Evolutionary conservation across 1,140 invertebrate species (phyloP).

Genomic region (Bombus vancouverensis): DNA sequence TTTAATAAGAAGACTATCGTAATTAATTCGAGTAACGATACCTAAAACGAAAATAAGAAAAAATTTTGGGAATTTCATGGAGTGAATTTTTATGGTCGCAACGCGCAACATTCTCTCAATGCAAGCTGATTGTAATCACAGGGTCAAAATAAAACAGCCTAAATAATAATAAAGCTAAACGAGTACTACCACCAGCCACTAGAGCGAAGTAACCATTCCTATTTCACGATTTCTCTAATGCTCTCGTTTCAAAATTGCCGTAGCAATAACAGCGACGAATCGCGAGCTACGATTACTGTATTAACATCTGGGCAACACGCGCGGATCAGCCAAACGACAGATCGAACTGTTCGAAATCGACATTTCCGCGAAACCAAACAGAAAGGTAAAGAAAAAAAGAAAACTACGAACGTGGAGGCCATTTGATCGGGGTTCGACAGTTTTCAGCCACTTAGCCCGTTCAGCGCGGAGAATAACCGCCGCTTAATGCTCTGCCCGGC

Average conservation of each 20-base stretch:
- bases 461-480: neutral
- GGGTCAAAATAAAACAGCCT: neutral
- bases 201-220: neutral
- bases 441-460: slow-evolving; percentile 29
- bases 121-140: neutral
- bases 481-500: slow-evolving; percentile 21
- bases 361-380: neutral
- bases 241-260: neutral
- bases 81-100: neutral
- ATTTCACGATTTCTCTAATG: neutral
- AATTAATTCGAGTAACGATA: neutral
- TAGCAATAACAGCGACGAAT: neutral
- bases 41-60: neutral
- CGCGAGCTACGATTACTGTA: neutral
- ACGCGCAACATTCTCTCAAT: neutral
- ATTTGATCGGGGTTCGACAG: slow-evolving; percentile 11
- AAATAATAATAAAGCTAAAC: neutral
- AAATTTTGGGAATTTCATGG: too few species aligned
- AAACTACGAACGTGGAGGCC: neutral
- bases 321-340: neutral
- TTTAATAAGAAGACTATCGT: too few species aligned
- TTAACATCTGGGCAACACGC: neutral
- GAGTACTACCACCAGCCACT: neutral
- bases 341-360: neutral
- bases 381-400: neutral